Conservation (phyloP, 2,113 vertebrate genomes). For the Hucho hucho region DNA sequence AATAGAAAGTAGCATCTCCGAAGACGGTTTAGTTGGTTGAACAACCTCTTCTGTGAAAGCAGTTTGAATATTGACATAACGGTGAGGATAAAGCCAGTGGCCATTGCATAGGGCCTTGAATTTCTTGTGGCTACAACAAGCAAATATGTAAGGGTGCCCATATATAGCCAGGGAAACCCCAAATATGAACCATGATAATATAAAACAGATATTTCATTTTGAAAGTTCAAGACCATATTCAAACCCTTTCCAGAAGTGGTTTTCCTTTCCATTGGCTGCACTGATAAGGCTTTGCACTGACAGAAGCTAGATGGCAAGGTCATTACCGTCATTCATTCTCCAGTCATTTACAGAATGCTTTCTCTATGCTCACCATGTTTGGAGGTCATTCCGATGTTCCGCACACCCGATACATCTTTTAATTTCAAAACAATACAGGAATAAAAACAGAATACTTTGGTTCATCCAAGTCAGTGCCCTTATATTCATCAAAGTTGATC, state of each 20-base stretch:
- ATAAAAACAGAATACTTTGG: constrained; percentile 34
- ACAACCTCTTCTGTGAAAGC: constrained; percentile 13
- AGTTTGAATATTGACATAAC: constrained; percentile 16
- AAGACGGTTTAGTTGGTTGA: constrained; percentile 1
- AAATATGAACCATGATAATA: neutral
- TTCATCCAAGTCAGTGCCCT: constrained; percentile 44
- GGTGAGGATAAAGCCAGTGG: neutral
- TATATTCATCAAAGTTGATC: constrained; percentile 22
- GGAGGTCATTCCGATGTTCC: neutral
- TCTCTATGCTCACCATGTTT: constrained; percentile 12
- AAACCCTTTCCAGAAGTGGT: neutral
- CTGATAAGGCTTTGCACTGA: neutral
- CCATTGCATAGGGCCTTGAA: neutral
- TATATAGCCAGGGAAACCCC: neutral
- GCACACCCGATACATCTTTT: neutral
- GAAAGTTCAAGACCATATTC: neutral
- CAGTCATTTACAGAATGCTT: constrained; percentile 31
- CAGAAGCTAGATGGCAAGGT: neutral
- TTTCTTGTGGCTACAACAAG: constrained; percentile 8
- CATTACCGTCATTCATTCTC: neutral
- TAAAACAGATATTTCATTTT: neutral
- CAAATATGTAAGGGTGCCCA: constrained; percentile 1
- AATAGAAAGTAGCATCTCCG: constrained; percentile 5
- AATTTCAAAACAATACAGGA: constrained; percentile 8
- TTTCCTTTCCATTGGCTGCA: neutral